Base-by-base conservation (phyloP, 53 echinoderm and acorn worm genomes). In the Astropecten irregularis region DNA sequence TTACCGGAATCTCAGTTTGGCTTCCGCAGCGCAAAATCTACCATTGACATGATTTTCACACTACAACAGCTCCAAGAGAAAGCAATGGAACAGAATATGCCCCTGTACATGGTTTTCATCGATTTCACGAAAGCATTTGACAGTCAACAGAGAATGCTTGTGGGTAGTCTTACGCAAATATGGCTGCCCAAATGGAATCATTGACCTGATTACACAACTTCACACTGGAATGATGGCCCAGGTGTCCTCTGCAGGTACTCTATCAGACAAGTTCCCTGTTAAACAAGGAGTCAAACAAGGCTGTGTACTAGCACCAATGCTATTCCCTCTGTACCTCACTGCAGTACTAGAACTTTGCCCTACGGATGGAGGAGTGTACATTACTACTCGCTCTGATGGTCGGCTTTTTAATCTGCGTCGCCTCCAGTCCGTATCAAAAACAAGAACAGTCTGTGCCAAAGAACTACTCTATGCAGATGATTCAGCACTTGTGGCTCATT, bases 281-380 rank as follows among this genome's bases (percentile, higher is more conserved):
- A 42, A 36, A 13, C 57, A 57, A 31, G 83, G 84, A 42, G 83
- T 88, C 11, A 84, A 89, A 35, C 74, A 89, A 83, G 84, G 89
- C 10, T 83, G 66, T 2, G 42, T 42, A 42, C 39, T 88, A 36
- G 82, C 82, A 1, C 82, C 88, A 20, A 82, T 71, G 3, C 71
- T 71, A 40, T 83, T 88, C 60, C 38, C 83, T 40, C 68, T 89
- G 14, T 89, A 49, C 49, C 77, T 76, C 3, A 76, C 84, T 34
- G 77, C 84, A 44, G 84, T 84, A 7, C 46, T 84, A 16, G 60
- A 84, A 27, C 42, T 70, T 2, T 35, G 69, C 71, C 55, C 44
- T 22, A 55, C 56, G 25, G 51, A 84, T 69, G 81, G 77, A 39
- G 70, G 82, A 7, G 70, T 69, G 19, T 82, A 67, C 19, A 29